Evolutionary conservation across 53 echinoderm and acorn worm genomes (phyloP).

Genomic region (Echinarachnius parma): DNA sequence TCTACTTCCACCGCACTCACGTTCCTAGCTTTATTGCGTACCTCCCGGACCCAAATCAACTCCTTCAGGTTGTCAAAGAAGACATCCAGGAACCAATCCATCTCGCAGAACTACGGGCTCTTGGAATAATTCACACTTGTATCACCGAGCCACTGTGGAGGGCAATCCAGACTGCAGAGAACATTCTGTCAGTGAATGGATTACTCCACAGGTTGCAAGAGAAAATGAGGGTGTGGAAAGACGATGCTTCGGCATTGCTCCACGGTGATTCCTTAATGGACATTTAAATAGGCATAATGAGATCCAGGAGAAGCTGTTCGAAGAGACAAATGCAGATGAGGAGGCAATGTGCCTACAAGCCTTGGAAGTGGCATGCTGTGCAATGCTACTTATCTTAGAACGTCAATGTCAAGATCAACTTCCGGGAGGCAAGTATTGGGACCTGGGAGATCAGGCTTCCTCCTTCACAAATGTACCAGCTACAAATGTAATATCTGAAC

Average conservation of each 20-base stretch:
- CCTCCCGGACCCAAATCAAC: constrained; percentile 25
- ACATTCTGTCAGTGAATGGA: background rate
- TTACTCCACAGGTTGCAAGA: background rate
- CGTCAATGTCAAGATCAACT: constrained; percentile 11
- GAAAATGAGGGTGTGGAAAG: background rate
- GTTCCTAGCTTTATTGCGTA: constrained; percentile 8
- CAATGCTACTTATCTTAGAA: constrained; percentile 13
- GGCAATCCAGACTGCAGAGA: constrained; percentile 10
- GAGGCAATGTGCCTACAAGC: constrained; percentile 17
- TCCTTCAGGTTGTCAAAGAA: constrained; percentile 42
- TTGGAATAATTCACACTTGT: constrained; percentile 26
- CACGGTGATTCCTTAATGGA: background rate
- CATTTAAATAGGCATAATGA: background rate
- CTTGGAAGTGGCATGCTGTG: constrained; percentile 5
- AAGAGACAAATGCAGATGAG: background rate
- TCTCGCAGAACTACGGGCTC: constrained; percentile 32
- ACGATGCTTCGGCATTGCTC: background rate
- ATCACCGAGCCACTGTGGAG: constrained; percentile 38
- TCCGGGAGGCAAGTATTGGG: no score
- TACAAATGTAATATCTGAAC: background rate
- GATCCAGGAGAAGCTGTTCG: background rate
- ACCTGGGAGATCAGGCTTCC: background rate
- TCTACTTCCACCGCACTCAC: constrained; percentile 32
- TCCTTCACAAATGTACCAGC: constrained; percentile 6
- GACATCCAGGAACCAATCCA: constrained; percentile 33